These are phyloP conservation scores for Glandiceps talaboti DNA, from an alignment of 53 echinoderm and acorn worm species.

Conservation along the genomic window DNA sequence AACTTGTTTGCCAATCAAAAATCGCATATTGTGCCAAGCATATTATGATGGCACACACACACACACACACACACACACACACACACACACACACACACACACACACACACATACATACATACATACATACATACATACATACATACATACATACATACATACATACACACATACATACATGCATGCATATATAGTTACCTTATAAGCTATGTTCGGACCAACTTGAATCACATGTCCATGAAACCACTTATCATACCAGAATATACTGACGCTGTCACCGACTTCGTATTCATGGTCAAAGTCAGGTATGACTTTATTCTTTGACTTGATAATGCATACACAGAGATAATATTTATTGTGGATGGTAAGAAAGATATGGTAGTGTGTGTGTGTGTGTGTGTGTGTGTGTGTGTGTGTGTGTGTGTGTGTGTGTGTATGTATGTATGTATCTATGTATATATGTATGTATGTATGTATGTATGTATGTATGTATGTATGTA, in stretches of 20 bases:
- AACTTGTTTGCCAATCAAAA: no score
- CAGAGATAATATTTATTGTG: no score
- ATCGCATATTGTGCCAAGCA: no score
- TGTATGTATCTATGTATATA: background rate
- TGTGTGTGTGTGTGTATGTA: background rate
- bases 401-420: background rate
- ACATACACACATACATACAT: no score
- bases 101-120: no score
- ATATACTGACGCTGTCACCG: background rate
- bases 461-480: background rate
- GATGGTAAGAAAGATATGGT: no score
- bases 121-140: no score
- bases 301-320: no score
- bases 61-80: no score
- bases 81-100: no score
- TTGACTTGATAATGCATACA: background rate
- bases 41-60: no score
- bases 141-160: no score
- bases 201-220: background rate
- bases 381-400: background rate
- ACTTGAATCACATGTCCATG: background rate
- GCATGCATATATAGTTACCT: background rate
- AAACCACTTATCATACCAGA: background rate
- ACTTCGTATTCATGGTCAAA: background rate
- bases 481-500: background rate